phyloP scores from a whole-genome alignment of 2,113 vertebrate genomes.

The Hassar affinis region DNA sequence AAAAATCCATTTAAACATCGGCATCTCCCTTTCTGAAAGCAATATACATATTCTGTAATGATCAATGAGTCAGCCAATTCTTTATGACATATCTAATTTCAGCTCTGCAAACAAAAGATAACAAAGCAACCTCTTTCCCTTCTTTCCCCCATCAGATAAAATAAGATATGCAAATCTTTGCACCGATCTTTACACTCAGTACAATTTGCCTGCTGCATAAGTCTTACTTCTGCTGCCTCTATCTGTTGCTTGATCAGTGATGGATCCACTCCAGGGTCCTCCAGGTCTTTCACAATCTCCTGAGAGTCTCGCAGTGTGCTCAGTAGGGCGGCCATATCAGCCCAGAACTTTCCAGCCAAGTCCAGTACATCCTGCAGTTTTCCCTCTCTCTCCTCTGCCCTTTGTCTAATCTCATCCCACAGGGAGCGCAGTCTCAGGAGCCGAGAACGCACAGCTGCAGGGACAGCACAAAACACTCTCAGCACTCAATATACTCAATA shows the following conservation, averaged over 20 bases:
- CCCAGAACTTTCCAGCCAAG: conserved; percentile 96
- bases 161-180: neutral
- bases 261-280: conserved; percentile 96
- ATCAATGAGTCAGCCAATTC: neutral
- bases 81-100: neutral
- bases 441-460: conserved; percentile 87
- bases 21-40: neutral
- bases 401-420: conserved; percentile 97
- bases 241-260: conserved; percentile 99
- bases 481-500: neutral
- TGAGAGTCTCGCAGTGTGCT: conserved; percentile 93
- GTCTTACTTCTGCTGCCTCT: conserved; percentile 89
- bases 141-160: neutral
- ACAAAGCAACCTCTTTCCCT: neutral
- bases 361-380: conserved; percentile 95
- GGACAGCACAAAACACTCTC: neutral
- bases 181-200: neutral
- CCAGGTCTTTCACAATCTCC: conserved; percentile 92
- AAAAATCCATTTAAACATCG: neutral
- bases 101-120: neutral
- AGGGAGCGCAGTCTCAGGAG: conserved; percentile 89
- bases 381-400: conserved; percentile 88
- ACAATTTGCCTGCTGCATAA: neutral
- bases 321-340: conserved; percentile 91
- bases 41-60: neutral